Conservation (phyloP, 2,888 invertebrate species). For the Andrena chrysosceles region DNA sequence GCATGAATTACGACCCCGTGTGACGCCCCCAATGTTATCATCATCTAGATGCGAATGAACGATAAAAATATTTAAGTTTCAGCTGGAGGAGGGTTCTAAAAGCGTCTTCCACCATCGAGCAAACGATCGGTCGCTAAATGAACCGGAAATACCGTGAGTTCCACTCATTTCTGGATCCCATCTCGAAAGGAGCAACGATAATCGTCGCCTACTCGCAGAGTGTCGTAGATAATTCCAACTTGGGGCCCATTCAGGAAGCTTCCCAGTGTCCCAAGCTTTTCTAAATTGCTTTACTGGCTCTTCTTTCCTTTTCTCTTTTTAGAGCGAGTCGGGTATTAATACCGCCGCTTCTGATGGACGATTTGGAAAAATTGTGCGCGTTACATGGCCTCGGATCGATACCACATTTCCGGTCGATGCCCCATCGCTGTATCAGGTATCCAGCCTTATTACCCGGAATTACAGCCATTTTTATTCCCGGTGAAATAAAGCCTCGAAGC, state of each 20-base stretch:
- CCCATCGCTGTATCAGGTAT: conserved; percentile 12
- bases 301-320: neutral
- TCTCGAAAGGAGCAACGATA: neutral
- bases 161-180: neutral
- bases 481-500: conserved; percentile 8
- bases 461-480: conserved; percentile 33
- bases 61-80: neutral
- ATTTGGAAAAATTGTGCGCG: conserved; percentile 2
- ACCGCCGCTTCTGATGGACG: neutral
- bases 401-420: neutral
- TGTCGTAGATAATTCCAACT: conserved; percentile 44
- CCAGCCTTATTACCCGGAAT: conserved; percentile 30
- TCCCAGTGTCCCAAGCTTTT: conserved; percentile 27
- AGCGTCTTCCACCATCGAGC: neutral
- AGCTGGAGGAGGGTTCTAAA: neutral
- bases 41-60: neutral
- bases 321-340: conserved; percentile 8
- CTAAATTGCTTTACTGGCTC: conserved; percentile 27
- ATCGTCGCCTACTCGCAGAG: neutral
- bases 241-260: conserved; percentile 33
- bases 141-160: neutral
- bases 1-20: too few species aligned
- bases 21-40: too few species aligned
- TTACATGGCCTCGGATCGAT: conserved; percentile 1
- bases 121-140: neutral